Evolutionary conservation across 2,888 invertebrate species (phyloP).

Genomic region (Drosophila heteroneura): DNA sequence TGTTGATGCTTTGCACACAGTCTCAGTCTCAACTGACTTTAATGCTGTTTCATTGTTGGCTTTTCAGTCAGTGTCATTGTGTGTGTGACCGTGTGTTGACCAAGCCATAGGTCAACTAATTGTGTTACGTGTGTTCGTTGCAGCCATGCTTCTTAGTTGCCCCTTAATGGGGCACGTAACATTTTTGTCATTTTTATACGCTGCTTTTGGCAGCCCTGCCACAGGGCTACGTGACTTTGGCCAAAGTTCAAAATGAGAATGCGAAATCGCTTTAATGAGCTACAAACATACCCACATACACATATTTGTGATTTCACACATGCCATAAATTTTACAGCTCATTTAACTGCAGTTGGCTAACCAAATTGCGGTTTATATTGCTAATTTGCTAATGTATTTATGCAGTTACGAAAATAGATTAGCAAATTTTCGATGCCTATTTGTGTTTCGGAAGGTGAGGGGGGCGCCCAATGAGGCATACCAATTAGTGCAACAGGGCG

Average conservation of each 20-base stretch:
- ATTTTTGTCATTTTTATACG: conserved; percentile 68
- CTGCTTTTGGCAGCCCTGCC: conserved; percentile 36
- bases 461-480: conserved; percentile 60
- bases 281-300: neutral
- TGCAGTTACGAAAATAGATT: conserved; percentile 54
- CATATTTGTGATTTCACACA: conserved; percentile 28
- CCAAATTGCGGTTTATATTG: conserved; percentile 42
- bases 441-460: neutral
- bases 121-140: conserved; percentile 50
- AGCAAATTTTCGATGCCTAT: conserved; percentile 21
- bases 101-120: conserved; percentile 48
- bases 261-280: conserved; percentile 64
- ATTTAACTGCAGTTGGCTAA: conserved; percentile 54
- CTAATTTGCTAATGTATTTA: conserved; percentile 62
- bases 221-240: conserved; percentile 62
- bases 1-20: neutral
- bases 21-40: neutral
- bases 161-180: conserved; percentile 73
- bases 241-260: conserved; percentile 56
- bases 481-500: conserved; percentile 74
- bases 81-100: neutral
- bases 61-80: conserved; percentile 16
- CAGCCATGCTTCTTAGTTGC: conserved; percentile 15
- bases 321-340: conserved; percentile 74
- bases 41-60: too few species aligned